These are phyloP conservation scores for Dinocampus coccinellae DNA, from an alignment of 2,888 invertebrate species.

Conservation along the genomic window DNA sequence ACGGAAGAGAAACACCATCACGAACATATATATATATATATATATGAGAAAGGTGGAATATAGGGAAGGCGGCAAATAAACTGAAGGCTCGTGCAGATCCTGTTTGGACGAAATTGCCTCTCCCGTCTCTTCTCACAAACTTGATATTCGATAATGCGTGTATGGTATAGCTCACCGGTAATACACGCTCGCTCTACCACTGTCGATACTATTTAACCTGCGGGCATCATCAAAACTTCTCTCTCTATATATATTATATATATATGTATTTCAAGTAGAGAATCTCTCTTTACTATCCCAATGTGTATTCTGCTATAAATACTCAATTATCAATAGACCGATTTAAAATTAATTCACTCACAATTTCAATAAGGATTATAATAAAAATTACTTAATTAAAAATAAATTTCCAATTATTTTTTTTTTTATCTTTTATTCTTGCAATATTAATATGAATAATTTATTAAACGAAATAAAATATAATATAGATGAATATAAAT, in stretches of 20 bases:
- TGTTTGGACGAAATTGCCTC: neutral
- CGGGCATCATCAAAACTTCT: neutral
- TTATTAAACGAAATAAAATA: neutral
- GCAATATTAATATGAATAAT: neutral
- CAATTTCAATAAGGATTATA: neutral
- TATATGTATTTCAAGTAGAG: neutral
- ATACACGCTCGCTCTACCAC: neutral
- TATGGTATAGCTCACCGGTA: neutral
- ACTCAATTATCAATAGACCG: neutral
- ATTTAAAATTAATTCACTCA: neutral
- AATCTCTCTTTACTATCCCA: neutral
- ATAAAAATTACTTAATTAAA: neutral
- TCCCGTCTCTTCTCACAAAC: neutral
- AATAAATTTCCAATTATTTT: no score
- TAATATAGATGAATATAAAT: neutral
- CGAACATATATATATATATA: neutral
- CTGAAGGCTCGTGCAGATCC: neutral
- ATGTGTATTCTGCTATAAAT: neutral
- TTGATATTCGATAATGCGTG: slow-evolving; percentile 3
- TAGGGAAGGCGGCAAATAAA: neutral
- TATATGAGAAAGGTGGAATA: neutral
- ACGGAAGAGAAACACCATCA: neutral
- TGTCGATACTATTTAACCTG: neutral
- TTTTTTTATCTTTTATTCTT: no score
- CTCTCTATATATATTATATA: no score